These are phyloP conservation scores for Oenanthe melanoleuca DNA, from an alignment of 2,113 vertebrate genomes.

Conservation along the genomic window DNA sequence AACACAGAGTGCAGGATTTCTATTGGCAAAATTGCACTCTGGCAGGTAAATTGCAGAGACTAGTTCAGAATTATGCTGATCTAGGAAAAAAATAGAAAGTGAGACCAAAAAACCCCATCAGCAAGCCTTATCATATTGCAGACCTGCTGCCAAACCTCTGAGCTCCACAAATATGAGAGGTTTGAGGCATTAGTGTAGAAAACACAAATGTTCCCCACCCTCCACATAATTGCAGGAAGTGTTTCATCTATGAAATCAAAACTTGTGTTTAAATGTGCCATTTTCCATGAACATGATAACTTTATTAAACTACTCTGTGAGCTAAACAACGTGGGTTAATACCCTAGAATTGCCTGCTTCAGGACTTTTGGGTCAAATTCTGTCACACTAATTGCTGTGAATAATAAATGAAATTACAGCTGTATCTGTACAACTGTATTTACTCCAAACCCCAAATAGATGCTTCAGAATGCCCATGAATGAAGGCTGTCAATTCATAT, in stretches of 20 bases:
- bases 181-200: background rate
- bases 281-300: background rate
- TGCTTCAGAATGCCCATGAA: background rate
- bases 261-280: background rate
- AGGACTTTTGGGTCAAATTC: background rate
- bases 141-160: background rate
- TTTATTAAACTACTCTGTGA: background rate
- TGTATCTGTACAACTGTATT: background rate
- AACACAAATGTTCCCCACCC: background rate
- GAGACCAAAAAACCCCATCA: background rate
- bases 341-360: background rate
- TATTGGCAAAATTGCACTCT: background rate
- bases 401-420: background rate
- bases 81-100: background rate
- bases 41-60: background rate
- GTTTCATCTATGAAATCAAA: background rate
- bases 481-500: background rate
- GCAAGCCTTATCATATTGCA: background rate
- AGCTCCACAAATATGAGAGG: background rate
- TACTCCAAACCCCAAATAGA: background rate
- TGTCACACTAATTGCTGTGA: background rate
- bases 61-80: background rate
- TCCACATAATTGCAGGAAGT: background rate
- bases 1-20: background rate
- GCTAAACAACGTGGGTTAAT: background rate